Evolutionary conservation across 2,797 vertebrate species (phyloP).

Genomic region (Danio tinwini): DNA sequence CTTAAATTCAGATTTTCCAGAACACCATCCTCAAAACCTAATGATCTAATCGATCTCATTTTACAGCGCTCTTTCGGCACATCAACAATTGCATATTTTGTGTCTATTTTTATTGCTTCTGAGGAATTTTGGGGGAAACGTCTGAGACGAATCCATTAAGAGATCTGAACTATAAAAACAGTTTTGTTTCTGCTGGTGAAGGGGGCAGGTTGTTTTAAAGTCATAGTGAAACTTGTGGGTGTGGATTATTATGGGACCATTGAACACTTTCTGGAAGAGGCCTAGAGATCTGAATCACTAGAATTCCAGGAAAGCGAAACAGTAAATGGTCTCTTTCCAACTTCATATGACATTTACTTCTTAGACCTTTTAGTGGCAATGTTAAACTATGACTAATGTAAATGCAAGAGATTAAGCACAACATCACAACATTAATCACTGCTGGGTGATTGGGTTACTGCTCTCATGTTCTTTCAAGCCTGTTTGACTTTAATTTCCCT

Average conservation of each 20-base stretch:
- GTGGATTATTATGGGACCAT: slow-evolving; percentile 47
- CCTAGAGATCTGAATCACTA: slow-evolving; percentile 34
- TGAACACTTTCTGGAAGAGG: slow-evolving; percentile 37
- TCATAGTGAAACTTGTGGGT: slow-evolving; percentile 35
- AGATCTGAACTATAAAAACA: background rate
- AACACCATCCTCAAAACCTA: too few relatives aligned
- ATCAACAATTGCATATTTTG: background rate
- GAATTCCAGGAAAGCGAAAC: slow-evolving; percentile 47
- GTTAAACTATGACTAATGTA: background rate
- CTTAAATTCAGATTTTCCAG: background rate
- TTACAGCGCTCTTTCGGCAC: background rate
- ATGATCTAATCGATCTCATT: background rate
- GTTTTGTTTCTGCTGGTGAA: background rate
- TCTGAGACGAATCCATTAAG: background rate
- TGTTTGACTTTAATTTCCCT: background rate
- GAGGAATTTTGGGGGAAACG: background rate
- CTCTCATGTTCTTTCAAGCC: background rate
- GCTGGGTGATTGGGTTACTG: background rate
- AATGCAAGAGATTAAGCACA: background rate
- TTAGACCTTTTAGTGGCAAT: background rate
- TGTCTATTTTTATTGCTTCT: background rate
- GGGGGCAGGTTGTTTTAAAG: slow-evolving; percentile 36
- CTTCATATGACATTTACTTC: background rate
- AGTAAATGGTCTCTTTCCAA: background rate
- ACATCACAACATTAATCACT: background rate